These are phyloP conservation scores for Beris chalybata DNA, from an alignment of 2,888 invertebrate genomes.

Conservation along the genomic window DNA sequence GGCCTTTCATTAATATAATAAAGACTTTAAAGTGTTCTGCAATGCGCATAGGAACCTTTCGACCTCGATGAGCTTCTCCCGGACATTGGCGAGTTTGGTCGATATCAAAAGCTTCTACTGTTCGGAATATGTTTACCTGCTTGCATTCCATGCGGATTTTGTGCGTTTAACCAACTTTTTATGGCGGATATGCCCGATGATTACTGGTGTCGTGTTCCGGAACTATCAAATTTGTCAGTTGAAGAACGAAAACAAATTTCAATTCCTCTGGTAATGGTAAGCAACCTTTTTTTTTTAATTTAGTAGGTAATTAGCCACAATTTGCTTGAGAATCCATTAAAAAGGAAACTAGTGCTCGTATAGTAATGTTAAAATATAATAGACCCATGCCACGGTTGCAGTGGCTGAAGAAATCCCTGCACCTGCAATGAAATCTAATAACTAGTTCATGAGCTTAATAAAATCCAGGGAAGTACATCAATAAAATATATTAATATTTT, in stretches of 20 bases:
- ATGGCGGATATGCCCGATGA: conserved; percentile 86
- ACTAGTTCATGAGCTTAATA: no score
- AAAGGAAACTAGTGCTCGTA: no score
- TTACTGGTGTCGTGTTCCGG: conserved; percentile 81
- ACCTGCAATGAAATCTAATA: no score
- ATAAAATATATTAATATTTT: no score
- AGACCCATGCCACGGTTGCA: no score
- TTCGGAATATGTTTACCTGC: conserved; percentile 88
- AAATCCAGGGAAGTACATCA: no score
- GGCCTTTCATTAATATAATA: neutral
- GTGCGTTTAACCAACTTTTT: conserved; percentile 91
- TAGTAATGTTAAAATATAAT: no score
- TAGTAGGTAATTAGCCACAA: no score
- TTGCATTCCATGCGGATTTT: conserved; percentile 87
- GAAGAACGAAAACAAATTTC: conserved; percentile 65
- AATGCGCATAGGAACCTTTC: conserved; percentile 55
- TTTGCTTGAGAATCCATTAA: no score
- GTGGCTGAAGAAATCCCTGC: no score
- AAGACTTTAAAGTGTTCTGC: conserved; percentile 8
- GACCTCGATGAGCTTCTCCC: conserved; percentile 85
- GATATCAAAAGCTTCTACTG: conserved; percentile 80
- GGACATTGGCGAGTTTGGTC: conserved; percentile 86
- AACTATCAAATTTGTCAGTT: conserved; percentile 61
- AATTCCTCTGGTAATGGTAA: conserved; percentile 64
- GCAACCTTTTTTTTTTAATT: conserved; percentile 27